phyloP scores from a whole-genome alignment of 1,140 invertebrate genomes.

The Cryptotermes secundus region DNA sequence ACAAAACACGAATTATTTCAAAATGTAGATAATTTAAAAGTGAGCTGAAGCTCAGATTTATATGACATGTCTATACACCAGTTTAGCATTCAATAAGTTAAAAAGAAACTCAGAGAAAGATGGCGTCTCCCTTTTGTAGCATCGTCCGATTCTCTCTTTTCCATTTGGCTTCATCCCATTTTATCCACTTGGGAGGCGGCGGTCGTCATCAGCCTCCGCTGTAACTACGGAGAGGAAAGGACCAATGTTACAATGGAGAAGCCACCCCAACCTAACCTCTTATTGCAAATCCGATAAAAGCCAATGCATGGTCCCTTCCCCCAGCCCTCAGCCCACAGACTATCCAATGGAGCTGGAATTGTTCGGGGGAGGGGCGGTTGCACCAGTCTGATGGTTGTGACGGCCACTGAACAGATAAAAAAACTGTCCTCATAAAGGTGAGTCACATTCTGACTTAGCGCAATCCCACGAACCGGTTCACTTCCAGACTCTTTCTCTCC shows the following conservation, averaged over 20 bases:
- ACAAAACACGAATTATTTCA: too few relatives aligned
- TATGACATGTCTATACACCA: not conserved
- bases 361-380: not conserved
- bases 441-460: not conserved
- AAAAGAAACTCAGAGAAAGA: not conserved
- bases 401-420: not conserved
- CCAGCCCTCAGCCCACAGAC: not conserved
- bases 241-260: not conserved
- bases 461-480: not conserved
- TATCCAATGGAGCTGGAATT: not conserved
- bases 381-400: not conserved
- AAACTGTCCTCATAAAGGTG: not conserved
- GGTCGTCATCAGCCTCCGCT: conserved; percentile 6
- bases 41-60: not conserved
- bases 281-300: conserved; percentile 19
- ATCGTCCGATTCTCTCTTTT: conserved; percentile 14
- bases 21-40: too few relatives aligned
- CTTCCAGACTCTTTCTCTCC: too few relatives aligned
- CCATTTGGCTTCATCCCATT: not conserved
- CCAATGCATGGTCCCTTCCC: not conserved
- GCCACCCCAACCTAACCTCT: not conserved
- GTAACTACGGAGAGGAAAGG: not conserved
- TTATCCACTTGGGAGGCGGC: conserved; percentile 1
- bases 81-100: not conserved
- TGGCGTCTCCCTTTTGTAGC: not conserved